Evolutionary conservation across 2,113 vertebrate species (phyloP).

Genomic region (Vulpes ferrilata): DNA sequence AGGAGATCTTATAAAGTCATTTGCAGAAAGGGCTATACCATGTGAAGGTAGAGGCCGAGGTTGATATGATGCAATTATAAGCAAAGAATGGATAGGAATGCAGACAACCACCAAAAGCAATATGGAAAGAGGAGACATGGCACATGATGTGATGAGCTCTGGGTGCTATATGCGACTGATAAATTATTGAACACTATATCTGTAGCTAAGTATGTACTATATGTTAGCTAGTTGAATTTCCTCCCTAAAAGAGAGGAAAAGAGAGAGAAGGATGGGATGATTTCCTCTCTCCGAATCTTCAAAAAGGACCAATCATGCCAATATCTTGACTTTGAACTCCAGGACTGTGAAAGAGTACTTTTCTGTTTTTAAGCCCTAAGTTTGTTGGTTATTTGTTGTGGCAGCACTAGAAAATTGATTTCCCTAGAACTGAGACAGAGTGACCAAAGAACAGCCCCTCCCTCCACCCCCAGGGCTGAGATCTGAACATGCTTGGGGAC

Average conservation of each 20-base stretch:
- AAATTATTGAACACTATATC: too few relatives aligned
- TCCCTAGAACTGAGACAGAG: background rate
- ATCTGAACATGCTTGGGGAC: background rate
- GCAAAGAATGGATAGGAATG: background rate
- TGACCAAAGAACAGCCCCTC: background rate
- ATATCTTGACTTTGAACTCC: background rate
- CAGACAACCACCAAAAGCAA: background rate
- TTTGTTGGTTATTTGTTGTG: background rate
- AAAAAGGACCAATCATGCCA: background rate
- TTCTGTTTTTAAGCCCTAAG: background rate
- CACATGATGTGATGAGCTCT: too few relatives aligned
- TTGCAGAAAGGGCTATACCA: accelerated
- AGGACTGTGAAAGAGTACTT: background rate
- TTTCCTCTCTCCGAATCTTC: background rate
- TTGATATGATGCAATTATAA: too few relatives aligned
- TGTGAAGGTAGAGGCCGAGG: background rate
- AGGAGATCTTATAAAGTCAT: background rate
- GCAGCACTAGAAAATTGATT: background rate
- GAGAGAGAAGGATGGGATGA: too few relatives aligned
- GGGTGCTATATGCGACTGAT: too few relatives aligned
- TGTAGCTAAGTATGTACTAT: too few relatives aligned
- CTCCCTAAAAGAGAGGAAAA: too few relatives aligned
- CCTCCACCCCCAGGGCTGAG: background rate
- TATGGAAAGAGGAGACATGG: background rate
- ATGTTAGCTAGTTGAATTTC: too few relatives aligned